phyloP scores from a whole-genome alignment of 2,113 vertebrate species.

The Hemiscyllium ocellatum region DNA sequence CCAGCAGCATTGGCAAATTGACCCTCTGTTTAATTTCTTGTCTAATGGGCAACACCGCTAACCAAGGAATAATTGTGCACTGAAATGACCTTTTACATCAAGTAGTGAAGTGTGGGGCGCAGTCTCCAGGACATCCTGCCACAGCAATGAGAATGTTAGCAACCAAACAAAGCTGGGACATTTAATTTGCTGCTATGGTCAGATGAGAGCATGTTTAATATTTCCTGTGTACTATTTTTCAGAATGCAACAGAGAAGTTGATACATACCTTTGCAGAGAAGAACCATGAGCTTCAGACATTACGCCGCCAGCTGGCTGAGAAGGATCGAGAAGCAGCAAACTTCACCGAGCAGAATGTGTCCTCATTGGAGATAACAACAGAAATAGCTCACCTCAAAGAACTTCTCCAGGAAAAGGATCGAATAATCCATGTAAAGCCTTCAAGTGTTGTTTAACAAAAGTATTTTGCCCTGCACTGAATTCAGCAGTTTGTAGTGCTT shows the following conservation, averaged over 20 bases:
- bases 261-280: constrained; percentile 67
- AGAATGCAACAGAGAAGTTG: constrained; percentile 66
- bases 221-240: background rate
- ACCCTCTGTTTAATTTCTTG: background rate
- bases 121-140: background rate
- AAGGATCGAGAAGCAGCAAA: constrained; percentile 54
- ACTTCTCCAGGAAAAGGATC: constrained; percentile 63
- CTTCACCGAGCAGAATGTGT: constrained; percentile 48
- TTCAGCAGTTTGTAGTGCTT: background rate
- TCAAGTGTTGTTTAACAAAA: background rate
- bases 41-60: background rate
- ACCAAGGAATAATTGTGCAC: background rate
- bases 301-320: constrained; percentile 63
- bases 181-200: background rate
- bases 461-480: background rate
- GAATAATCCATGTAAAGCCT: constrained; percentile 63
- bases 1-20: background rate
- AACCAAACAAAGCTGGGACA: background rate
- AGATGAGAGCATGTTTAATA: background rate
- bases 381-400: constrained; percentile 50
- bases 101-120: background rate
- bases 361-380: constrained; percentile 42
- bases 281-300: constrained; percentile 62
- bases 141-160: background rate
- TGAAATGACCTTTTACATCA: background rate